These are phyloP conservation scores for Dromiciops gliroides DNA, from an alignment of 2,113 vertebrate species.

Conservation along the genomic window DNA sequence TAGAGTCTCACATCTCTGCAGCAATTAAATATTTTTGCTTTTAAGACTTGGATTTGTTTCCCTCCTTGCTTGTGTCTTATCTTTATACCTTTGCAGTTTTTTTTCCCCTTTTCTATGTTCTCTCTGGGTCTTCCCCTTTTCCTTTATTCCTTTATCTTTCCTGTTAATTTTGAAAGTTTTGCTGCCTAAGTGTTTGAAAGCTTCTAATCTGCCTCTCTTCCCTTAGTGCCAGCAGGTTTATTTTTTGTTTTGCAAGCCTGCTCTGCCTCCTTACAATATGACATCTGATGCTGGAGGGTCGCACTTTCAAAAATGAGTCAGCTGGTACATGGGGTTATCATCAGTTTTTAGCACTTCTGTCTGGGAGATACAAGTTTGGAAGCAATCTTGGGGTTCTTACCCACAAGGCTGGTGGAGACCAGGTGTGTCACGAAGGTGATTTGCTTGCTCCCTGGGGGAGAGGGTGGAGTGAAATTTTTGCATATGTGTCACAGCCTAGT, in stretches of 20 bases:
- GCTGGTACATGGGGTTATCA: slow-evolving; percentile 46
- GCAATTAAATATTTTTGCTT: slow-evolving; percentile 11
- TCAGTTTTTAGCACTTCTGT: slow-evolving; percentile 56
- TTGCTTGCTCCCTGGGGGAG: slow-evolving; percentile 61
- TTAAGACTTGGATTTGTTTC: slow-evolving; percentile 10
- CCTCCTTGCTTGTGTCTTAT: slow-evolving; percentile 36
- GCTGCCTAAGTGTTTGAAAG: slow-evolving; percentile 59
- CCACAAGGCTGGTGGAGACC: slow-evolving; percentile 48
- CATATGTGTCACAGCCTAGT: slow-evolving; percentile 49
- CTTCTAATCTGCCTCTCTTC: slow-evolving; percentile 47
- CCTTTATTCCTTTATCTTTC: neutral
- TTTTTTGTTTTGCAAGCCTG: slow-evolving; percentile 66
- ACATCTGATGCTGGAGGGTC: slow-evolving; percentile 49
- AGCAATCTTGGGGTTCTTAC: slow-evolving; percentile 47
- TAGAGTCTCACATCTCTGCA: slow-evolving; percentile 7
- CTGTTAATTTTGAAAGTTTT: slow-evolving; percentile 67
- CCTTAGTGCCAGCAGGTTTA: slow-evolving; percentile 60
- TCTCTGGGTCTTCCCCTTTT: neutral
- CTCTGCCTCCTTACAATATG: slow-evolving; percentile 58
- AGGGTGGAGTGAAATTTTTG: slow-evolving; percentile 49
- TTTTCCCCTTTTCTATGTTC: neutral
- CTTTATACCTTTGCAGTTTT: slow-evolving; percentile 27
- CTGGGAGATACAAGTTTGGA: slow-evolving; percentile 35
- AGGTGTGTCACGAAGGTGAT: slow-evolving; percentile 55
- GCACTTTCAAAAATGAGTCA: slow-evolving; percentile 57